Conservation (phyloP, 2,113 vertebrate genomes). For the Synchiropus splendidus region DNA sequence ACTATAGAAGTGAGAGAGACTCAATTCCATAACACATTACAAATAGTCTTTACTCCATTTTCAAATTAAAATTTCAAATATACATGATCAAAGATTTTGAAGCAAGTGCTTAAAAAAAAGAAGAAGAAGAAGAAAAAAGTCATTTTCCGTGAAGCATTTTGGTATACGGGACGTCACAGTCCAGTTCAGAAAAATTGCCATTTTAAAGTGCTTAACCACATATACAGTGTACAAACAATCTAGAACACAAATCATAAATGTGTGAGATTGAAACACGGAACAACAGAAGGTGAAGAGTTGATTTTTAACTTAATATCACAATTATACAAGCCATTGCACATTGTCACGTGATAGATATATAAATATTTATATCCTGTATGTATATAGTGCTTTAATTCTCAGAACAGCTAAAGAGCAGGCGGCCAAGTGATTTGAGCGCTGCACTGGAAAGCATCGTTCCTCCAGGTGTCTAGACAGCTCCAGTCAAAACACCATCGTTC, state of each 20-base stretch:
- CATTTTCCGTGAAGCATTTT: conserved; percentile 32
- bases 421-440: conserved; percentile 38
- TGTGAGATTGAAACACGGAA: too few species aligned
- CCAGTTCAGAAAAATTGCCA: conserved; percentile 48
- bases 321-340: conserved; percentile 87
- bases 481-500: too few species aligned
- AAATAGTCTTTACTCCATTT: too few species aligned
- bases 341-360: conserved; percentile 74
- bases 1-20: too few species aligned
- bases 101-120: conserved; percentile 45
- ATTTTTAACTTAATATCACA: conserved; percentile 72
- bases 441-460: conserved; percentile 1
- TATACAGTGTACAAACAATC: conserved; percentile 45
- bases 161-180: conserved; percentile 35
- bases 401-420: conserved; percentile 63
- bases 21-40: too few species aligned
- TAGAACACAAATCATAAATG: conserved; percentile 36
- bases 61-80: conserved; percentile 8
- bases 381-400: conserved; percentile 45
- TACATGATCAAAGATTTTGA: conserved; percentile 9
- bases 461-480: conserved; percentile 2
- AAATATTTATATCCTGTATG: conserved; percentile 30
- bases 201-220: conserved; percentile 72
- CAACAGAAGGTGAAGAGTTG: conserved; percentile 56
- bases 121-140: too few species aligned